These are phyloP conservation scores for Rhinogobio ventralis DNA, from an alignment of 2,797 vertebrate genomes.

Conservation along the genomic window DNA sequence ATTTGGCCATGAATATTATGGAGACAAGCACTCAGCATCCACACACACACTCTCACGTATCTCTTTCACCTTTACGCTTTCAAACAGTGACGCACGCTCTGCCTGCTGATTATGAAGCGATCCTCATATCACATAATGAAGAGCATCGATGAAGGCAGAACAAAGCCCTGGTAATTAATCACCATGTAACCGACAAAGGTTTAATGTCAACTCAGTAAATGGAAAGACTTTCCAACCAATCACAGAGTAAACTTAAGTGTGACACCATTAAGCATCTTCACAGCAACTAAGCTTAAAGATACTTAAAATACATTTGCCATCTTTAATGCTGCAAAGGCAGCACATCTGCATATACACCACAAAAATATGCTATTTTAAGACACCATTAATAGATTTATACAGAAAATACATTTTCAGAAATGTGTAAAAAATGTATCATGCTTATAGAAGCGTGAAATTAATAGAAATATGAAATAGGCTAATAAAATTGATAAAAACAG, in stretches of 20 bases:
- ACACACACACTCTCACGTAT: not conserved
- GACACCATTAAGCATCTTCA: slow-evolving; percentile 23
- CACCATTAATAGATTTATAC: not conserved
- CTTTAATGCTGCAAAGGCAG: not conserved
- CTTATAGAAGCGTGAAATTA: not conserved
- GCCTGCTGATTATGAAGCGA: slow-evolving; percentile 29
- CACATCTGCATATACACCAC: not conserved
- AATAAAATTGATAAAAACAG: not conserved
- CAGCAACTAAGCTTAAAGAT: not conserved
- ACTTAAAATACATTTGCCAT: not conserved
- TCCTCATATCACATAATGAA: slow-evolving; percentile 40
- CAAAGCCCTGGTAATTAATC: slow-evolving; percentile 42
- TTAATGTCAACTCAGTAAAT: slow-evolving; percentile 36
- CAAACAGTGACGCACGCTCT: slow-evolving; percentile 18
- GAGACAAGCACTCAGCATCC: not conserved
- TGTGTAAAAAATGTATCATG: no score
- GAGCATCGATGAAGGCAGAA: slow-evolving; percentile 28
- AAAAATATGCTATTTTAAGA: not conserved
- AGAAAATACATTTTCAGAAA: not conserved
- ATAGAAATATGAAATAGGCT: not conserved
- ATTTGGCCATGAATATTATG: not conserved
- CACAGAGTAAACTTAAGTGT: slow-evolving; percentile 4
- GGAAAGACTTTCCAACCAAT: slow-evolving; percentile 33
- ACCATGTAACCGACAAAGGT: slow-evolving; percentile 38
- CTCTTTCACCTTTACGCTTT: slow-evolving; percentile 14